A percentile compares a stretch with the other conserved stretches of the same genome.
phyloP scores from a whole-genome alignment of 2,797 vertebrate genomes.

The Hipposideros larvatus region DNA sequence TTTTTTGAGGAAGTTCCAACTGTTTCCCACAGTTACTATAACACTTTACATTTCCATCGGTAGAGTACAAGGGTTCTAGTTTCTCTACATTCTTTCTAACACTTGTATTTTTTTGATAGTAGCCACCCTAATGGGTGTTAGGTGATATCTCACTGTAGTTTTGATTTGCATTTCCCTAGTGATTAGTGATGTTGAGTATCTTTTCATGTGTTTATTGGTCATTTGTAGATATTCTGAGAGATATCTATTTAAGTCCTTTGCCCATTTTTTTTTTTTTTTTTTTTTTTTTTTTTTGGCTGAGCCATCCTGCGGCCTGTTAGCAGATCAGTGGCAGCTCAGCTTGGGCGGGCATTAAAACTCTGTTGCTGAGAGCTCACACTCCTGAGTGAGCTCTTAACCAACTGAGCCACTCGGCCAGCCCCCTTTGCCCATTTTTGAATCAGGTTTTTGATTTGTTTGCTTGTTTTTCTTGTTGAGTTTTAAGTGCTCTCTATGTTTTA shows the following conservation, averaged over 20 bases:
- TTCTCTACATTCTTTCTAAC: neutral
- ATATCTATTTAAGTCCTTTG: neutral
- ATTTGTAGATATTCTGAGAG: conserved; percentile 26
- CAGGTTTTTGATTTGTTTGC: neutral
- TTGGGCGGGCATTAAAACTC: no score
- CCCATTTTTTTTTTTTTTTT: neutral
- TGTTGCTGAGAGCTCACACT: no score
- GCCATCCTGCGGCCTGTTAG: no score
- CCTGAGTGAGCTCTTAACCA: no score
- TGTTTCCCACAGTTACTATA: neutral
- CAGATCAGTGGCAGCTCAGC: no score
- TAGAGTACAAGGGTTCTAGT: neutral
- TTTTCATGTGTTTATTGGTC: neutral
- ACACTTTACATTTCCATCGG: neutral
- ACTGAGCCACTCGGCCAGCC: no score
- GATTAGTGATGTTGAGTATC: neutral
- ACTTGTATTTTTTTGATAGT: neutral
- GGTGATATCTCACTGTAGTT: neutral
- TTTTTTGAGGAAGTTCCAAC: neutral
- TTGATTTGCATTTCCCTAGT: neutral
- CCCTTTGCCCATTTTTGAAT: neutral
- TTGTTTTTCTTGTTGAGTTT: neutral
- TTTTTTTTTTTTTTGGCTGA: no score
- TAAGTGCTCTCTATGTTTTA: neutral
- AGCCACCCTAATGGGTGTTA: neutral